A percentile compares a stretch with the other conserved stretches of the same genome.
Evolutionary conservation across 2,113 vertebrate genomes (phyloP).

Genomic region (Fulica atra): DNA sequence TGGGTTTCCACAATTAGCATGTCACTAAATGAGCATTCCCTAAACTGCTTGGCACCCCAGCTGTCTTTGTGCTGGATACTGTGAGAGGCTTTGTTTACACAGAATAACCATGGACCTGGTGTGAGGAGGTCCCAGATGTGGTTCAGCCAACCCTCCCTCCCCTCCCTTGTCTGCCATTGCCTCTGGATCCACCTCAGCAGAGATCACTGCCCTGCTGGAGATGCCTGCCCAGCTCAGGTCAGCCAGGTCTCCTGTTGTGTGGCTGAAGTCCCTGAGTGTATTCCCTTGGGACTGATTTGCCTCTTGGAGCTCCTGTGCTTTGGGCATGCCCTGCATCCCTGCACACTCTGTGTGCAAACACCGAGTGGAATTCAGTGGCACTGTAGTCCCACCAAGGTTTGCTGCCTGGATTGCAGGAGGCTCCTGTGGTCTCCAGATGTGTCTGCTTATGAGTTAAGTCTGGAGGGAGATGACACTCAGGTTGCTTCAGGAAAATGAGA

Average conservation of each 20-base stretch:
- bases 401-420: background rate
- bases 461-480: background rate
- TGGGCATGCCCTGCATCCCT: background rate
- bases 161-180: background rate
- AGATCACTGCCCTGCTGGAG: background rate
- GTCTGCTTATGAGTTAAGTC: background rate
- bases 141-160: background rate
- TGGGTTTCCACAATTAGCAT: background rate
- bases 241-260: background rate
- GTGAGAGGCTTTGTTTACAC: background rate
- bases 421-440: background rate
- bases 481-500: background rate
- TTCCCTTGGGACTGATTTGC: background rate
- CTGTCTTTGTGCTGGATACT: background rate
- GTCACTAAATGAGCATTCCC: background rate
- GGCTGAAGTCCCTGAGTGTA: rapidly evolving
- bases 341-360: background rate
- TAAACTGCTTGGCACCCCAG: background rate
- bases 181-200: background rate
- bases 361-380: background rate
- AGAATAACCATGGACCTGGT: background rate
- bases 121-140: no score
- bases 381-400: background rate
- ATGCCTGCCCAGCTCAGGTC: background rate
- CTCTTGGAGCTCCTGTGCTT: no score